Evolutionary conservation across 2,888 invertebrate species (phyloP).

Genomic region (Cephalotes varians): DNA sequence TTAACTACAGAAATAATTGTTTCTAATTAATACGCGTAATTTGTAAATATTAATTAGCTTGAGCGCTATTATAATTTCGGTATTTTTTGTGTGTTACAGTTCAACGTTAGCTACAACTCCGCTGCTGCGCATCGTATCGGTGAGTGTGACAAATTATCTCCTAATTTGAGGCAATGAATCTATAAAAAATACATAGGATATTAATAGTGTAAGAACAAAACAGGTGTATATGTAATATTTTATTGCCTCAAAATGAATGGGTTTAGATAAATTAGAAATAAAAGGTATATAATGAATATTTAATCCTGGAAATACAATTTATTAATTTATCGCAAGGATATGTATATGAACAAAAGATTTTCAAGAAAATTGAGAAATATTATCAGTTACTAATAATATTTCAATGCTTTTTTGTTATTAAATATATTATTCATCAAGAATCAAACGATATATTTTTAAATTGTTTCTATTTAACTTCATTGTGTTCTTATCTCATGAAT

Average conservation of each 20-base stretch:
- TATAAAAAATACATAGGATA: not conserved
- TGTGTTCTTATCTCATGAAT: not conserved
- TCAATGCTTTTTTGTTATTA: not conserved
- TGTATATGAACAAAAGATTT: not conserved
- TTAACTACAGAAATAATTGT: not conserved
- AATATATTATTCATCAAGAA: not conserved
- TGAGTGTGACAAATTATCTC: not conserved
- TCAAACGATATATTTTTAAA: not conserved
- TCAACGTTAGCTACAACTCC: slow-evolving; percentile 6
- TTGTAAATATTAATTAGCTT: not conserved
- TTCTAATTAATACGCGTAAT: not conserved
- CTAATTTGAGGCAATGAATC: not conserved
- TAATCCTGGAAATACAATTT: not conserved
- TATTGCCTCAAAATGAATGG: not conserved
- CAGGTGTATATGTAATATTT: not conserved
- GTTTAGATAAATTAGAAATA: not conserved
- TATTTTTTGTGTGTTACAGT: not conserved
- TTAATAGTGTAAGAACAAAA: not conserved
- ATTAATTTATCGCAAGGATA: not conserved
- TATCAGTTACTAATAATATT: not conserved
- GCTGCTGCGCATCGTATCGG: not conserved
- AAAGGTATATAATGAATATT: not conserved
- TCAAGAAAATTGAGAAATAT: not conserved
- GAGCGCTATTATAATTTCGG: not conserved
- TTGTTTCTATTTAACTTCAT: not conserved